Evolutionary conservation across 1,140 invertebrate genomes (phyloP), one percentile per base, ranked within the genome.

Genomic region (Nilaparvata lugens): DNA sequence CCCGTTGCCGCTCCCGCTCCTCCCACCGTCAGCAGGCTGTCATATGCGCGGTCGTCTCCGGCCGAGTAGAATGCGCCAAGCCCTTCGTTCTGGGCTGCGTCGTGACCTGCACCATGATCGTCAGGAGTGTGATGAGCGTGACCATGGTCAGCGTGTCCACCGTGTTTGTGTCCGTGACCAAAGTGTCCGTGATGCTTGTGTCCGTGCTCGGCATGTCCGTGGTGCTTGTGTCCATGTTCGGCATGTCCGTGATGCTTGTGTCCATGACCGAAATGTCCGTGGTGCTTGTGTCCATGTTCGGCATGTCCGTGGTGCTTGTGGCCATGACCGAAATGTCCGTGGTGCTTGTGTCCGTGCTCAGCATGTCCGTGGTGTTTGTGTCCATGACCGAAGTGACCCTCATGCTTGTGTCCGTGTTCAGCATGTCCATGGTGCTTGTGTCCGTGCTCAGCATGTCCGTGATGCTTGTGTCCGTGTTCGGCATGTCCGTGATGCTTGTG

Each of bases 401-500:
- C 19, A 19, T 60, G 59, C 9, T 55, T 25, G 24, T 60, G 59
- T 1, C 28, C 59, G 35, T 60, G 59, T n/a, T 60, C 59, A 14
- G 59, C 52, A 19, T 43, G 59, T 23, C 59, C 59, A 24, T 53
- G 52, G n/a, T 60, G 59, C 24, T 60, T 60, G 51, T 60, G 59
- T 23, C 52, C 59, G 16, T 60, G 59, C 9, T 52, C 25, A n/a
- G 59, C 59, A n/a, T 60, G 51, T 11, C 59, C 59, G 31, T 53
- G 38, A 43, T 60, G 59, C 19, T 60, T 60, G 51, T 60, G 59
- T 23, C 52, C 52, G 24, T 60, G 59, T 16, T 60, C 59, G 14
- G 52, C 59, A 55, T 60, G 59, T 19, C 59, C 59, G 9, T 52
- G 55, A 42, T 60, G 59, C 38, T 60, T 52, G 25, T 60, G 59